Evolutionary conservation across 2,888 invertebrate genomes (phyloP), one percentile per base, ranked within the genome.

Genomic region (Perizoma affinitatum): DNA sequence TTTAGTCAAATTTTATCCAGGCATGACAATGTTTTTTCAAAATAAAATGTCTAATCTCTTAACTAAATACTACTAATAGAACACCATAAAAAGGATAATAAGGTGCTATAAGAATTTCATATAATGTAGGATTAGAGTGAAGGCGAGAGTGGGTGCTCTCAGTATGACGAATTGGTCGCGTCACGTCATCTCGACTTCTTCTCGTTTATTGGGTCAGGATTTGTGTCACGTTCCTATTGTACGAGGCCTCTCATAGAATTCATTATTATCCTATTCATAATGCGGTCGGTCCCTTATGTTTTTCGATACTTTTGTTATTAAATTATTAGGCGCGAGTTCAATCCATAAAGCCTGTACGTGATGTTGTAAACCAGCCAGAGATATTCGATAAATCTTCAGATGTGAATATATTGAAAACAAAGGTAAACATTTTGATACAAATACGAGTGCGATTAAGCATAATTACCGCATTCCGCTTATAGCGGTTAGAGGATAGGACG

Each of bases 191-290:
- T 72, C 63, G 72, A 69, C 66, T 73, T 74, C 75, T 71, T 76
- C 71, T 74, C 74, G 73, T 80, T 79, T 82, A 82, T 85, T 80
- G 77, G 78, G 75, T 75, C 71, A 73, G 78, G 78, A 83, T 85
- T 84, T 82, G 73, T 82, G 85, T 85, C 86, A 84, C 84, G 82
- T 83, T 77, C 72, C 68, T 75, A 60, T 69, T 73, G 69, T 73
- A 77, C 70, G 74, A 66, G 71, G 73, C 66, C 74, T 76, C 80
- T 80, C 79, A 75, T 64, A 66, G 80, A 86, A 83, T 85, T 83
- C 76, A 82, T 86, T 82, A 84, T 75, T 68, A 65, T 66, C 71
- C 75, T 77, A 75, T 78, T 75, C 78, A 77, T 71, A 75, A 77
- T 73, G 74, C 66, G 68, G 70, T 71, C 63, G 69, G 66, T 68